Percentiles rank a stretch among this genome's conserved stretches.
Conservation (phyloP, 92 coral and sea anemone species). For the Palythoa heliodiscus region DNA sequence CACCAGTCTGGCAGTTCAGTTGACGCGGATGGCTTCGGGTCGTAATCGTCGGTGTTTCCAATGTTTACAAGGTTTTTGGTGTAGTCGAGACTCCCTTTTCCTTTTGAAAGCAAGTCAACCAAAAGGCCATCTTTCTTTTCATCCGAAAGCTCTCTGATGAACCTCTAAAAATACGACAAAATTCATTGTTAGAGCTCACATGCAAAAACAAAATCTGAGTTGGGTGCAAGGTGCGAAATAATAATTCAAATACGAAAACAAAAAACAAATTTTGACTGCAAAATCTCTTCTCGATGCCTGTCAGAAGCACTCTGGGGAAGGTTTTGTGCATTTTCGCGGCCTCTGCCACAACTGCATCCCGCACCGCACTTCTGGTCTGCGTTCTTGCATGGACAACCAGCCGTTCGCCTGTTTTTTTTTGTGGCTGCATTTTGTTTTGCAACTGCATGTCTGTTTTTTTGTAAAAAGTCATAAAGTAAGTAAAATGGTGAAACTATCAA, state of each 20-base stretch:
- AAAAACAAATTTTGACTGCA: not conserved
- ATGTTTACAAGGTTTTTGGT: conserved; percentile 10
- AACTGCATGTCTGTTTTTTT: conserved; percentile 15
- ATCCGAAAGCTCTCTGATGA: conserved; percentile 9
- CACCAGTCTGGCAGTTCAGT: conserved; percentile 57
- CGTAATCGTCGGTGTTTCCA: not conserved
- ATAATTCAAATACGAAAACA: not conserved
- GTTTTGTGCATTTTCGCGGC: not conserved
- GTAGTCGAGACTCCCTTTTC: conserved; percentile 36
- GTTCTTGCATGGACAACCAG: not conserved
- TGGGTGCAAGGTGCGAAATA: not conserved
- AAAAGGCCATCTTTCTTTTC: conserved; percentile 27
- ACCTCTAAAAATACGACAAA: conserved; percentile 3
- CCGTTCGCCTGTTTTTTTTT: conserved; percentile 5
- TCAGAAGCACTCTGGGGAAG: not conserved
- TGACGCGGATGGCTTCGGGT: conserved; percentile 16
- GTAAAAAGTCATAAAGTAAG: not conserved
- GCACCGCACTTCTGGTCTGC: not conserved
- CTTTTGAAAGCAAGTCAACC: conserved; percentile 29
- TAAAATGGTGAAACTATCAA: conserved; percentile 3
- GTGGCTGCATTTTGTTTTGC: conserved; percentile 12
- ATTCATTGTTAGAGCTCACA: not conserved
- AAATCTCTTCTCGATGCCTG: conserved; percentile 4
- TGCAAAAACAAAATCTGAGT: not conserved
- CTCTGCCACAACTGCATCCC: not conserved